These are phyloP conservation scores for Callorhinus ursinus DNA, from an alignment of 2,113 vertebrate species.

Conservation along the genomic window DNA sequence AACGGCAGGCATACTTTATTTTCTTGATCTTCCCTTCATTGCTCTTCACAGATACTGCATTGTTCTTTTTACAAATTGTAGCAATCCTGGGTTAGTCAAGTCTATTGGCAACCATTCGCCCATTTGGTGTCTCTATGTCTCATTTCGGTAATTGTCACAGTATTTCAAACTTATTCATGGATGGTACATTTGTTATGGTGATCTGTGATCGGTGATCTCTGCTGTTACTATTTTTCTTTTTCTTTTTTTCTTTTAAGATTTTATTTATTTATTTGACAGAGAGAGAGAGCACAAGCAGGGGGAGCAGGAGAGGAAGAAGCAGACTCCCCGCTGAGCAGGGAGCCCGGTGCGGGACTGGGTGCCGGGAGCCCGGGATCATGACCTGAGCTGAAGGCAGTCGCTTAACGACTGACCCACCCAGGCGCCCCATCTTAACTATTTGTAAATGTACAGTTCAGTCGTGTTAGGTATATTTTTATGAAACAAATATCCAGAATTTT, in stretches of 20 bases:
- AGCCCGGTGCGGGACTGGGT: no score
- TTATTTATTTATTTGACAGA: no score
- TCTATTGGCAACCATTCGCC: not conserved
- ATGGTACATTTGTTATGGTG: not conserved
- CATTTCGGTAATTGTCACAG: not conserved
- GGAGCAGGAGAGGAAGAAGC: no score
- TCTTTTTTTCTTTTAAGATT: no score
- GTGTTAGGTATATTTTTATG: not conserved
- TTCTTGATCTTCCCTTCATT: not conserved
- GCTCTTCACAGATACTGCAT: not conserved
- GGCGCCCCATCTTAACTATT: not conserved
- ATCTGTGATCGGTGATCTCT: not conserved
- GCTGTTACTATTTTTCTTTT: not conserved
- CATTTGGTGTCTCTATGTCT: not conserved
- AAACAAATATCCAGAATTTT: not conserved
- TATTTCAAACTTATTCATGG: not conserved
- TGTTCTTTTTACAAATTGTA: not conserved
- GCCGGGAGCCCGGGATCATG: no score
- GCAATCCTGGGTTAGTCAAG: not conserved
- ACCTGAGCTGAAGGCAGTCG: no score
- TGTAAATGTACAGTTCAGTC: not conserved
- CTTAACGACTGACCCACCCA: no score
- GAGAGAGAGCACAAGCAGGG: no score
- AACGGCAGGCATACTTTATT: not conserved
- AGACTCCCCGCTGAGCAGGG: no score